Conservation (phyloP, 2,888 invertebrate species). For the Melieria crassipennis region DNA sequence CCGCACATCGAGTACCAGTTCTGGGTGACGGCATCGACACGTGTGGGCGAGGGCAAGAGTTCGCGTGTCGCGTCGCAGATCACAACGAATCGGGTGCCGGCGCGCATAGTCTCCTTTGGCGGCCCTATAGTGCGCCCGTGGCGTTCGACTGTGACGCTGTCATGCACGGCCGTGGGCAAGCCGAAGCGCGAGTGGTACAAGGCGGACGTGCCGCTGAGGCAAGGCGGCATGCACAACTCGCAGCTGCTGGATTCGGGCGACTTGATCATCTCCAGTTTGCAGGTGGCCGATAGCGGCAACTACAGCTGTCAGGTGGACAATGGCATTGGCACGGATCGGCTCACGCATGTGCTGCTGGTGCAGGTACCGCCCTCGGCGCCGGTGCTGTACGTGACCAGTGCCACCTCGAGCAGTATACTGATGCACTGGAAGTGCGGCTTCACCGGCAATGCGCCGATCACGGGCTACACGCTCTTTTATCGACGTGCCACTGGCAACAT, state of each 20-base stretch:
- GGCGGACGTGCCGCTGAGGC: constrained; percentile 69
- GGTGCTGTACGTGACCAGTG: constrained; percentile 77
- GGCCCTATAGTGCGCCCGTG: constrained; percentile 74
- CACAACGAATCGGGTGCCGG: constrained; percentile 74
- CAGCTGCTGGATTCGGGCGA: constrained; percentile 75
- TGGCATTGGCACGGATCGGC: constrained; percentile 74
- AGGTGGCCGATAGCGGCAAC: constrained; percentile 74
- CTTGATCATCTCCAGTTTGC: constrained; percentile 72
- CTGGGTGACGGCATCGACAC: constrained; percentile 81
- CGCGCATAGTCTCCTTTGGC: constrained; percentile 78
- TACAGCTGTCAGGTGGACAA: constrained; percentile 78
- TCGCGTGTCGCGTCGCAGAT: constrained; percentile 75
- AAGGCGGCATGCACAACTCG: constrained; percentile 70
- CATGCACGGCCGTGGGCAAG: constrained; percentile 75
- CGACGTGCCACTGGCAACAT: constrained; percentile 73
- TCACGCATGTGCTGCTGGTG: constrained; percentile 73
- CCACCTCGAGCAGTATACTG: constrained; percentile 78
- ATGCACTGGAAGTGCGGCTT: constrained; percentile 80
- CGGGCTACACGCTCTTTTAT: constrained; percentile 75
- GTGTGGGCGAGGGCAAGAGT: constrained; percentile 81
- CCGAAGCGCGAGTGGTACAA: constrained; percentile 75
- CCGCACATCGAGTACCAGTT: constrained; percentile 80
- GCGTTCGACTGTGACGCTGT: constrained; percentile 73
- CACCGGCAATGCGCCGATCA: constrained; percentile 75
- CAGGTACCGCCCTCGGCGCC: constrained; percentile 82